These are phyloP conservation scores for Actias luna DNA, from an alignment of 2,888 invertebrate species.

Conservation along the genomic window DNA sequence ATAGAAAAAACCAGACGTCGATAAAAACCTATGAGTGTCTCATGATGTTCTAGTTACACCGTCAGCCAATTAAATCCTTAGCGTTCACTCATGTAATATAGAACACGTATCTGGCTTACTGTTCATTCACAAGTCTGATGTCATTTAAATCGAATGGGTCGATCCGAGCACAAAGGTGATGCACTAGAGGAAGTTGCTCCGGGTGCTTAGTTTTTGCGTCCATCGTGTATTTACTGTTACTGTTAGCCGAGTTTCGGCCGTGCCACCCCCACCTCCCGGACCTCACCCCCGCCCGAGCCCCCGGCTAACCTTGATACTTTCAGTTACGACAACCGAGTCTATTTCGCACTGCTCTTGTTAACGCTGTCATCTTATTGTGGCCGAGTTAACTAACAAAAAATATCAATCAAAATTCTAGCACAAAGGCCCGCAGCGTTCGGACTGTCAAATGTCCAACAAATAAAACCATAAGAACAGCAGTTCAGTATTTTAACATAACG, in stretches of 20 bases:
- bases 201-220: slow-evolving; percentile 68
- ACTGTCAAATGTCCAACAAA: slow-evolving; percentile 63
- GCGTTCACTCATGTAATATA: slow-evolving; percentile 46
- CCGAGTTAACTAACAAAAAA: slow-evolving; percentile 79
- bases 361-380: slow-evolving; percentile 79
- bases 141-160: slow-evolving; percentile 68
- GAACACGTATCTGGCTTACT: slow-evolving; percentile 48
- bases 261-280: background rate
- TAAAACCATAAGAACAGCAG: slow-evolving; percentile 40
- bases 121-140: slow-evolving; percentile 65
- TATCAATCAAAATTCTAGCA: slow-evolving; percentile 82
- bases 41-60: slow-evolving; percentile 37
- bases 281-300: slow-evolving; percentile 46
- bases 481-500: slow-evolving; percentile 51
- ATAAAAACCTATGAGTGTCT: slow-evolving; percentile 13
- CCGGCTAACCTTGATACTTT: slow-evolving; percentile 79
- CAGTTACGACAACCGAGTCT: slow-evolving; percentile 70
- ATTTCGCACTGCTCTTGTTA: slow-evolving; percentile 80
- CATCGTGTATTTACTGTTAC: slow-evolving; percentile 71
- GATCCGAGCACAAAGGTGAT: slow-evolving; percentile 64
- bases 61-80: slow-evolving; percentile 63
- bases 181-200: slow-evolving; percentile 50
- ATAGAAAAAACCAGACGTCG: slow-evolving; percentile 15
- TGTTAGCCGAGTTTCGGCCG: slow-evolving; percentile 75
- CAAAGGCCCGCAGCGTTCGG: slow-evolving; percentile 74